Base-by-base conservation (phyloP, 2,113 vertebrate species). In the Phaethornis superciliosus region DNA sequence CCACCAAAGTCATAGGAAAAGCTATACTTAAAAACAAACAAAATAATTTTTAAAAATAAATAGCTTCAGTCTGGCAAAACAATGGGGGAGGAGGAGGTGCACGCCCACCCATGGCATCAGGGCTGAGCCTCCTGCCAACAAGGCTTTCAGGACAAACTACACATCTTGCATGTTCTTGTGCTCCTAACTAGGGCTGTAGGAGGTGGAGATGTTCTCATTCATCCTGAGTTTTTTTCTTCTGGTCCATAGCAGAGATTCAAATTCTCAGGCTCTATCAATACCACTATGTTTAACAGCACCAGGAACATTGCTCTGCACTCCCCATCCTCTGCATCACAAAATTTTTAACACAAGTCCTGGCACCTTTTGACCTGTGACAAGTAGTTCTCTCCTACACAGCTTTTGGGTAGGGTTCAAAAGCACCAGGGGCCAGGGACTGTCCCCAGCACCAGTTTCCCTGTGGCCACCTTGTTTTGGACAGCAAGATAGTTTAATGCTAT, bases 111-210 rank as follows among this genome's bases (percentile, higher is more conserved):
- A 21, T 8, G 11, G 51, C 56, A 83, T 0, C 0, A 47, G 26
- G 47, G 28, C 27, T 77, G 55, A 76, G 52, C 19, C 35, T 93
- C 33, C 33, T 77, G 55, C 59, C 68, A 96, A 49, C 51, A 67
- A 59, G 68, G 19, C 15, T 82, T 85, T 71, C 1, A 0, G 71
- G 51, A 32, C 55, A 94, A 90, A 91, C 79, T 30, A 35, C 42
- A 46, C 1, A 2, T 40, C 49, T 85, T 30, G 32, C 0, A 0
- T 58, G 51, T 46, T 69, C 59, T 52, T 1, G 0, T 72, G 76
- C 26, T 93, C 56, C 64, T 44, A 86, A 5, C 4, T 4, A 81
- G 56, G 8, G 80, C 28, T 0, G 0, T 77, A 30, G 69, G 83
- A 70, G 26, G 32, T 67, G 51, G n/a, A 32, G 3, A 9, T 81